These are phyloP conservation scores for Corythoichthys haematopterus DNA, from an alignment of 2,113 vertebrate genomes.

Conservation along the genomic window DNA sequence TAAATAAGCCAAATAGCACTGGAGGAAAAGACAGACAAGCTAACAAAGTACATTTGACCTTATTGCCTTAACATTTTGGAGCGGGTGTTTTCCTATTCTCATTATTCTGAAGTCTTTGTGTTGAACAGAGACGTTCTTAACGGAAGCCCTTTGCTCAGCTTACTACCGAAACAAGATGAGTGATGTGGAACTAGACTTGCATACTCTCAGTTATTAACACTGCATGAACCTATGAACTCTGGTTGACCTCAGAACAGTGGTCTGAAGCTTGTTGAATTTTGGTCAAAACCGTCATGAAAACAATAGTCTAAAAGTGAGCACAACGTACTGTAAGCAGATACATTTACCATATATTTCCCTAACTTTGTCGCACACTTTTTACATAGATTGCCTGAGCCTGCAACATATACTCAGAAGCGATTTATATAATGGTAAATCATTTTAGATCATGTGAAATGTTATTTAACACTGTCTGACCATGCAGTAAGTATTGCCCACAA, in stretches of 20 bases:
- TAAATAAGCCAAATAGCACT: conserved; percentile 13
- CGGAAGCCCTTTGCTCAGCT: neutral
- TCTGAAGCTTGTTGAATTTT: conserved; percentile 9
- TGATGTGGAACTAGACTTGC: conserved; percentile 16
- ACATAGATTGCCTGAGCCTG: no score
- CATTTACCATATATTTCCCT: no score
- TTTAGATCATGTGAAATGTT: no score
- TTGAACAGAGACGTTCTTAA: conserved; percentile 9
- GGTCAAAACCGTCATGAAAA: conserved; percentile 24
- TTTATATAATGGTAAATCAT: no score
- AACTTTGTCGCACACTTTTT: no score
- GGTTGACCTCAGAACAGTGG: conserved; percentile 50
- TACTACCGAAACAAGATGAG: conserved; percentile 15
- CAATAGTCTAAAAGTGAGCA: conserved; percentile 2
- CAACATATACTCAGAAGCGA: no score
- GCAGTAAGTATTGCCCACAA: no score
- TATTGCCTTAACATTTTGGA: conserved; percentile 14
- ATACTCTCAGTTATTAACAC: conserved; percentile 61
- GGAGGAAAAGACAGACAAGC: conserved; percentile 14
- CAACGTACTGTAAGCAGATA: conserved; percentile 14
- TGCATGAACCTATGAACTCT: conserved; percentile 71
- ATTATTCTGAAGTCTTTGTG: conserved; percentile 18
- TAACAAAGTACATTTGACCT: conserved; percentile 26
- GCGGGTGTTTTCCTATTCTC: conserved; percentile 7
- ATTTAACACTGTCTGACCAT: no score